These are phyloP conservation scores for Picus viridis DNA, from an alignment of 2,797 vertebrate genomes.

Conservation along the genomic window DNA sequence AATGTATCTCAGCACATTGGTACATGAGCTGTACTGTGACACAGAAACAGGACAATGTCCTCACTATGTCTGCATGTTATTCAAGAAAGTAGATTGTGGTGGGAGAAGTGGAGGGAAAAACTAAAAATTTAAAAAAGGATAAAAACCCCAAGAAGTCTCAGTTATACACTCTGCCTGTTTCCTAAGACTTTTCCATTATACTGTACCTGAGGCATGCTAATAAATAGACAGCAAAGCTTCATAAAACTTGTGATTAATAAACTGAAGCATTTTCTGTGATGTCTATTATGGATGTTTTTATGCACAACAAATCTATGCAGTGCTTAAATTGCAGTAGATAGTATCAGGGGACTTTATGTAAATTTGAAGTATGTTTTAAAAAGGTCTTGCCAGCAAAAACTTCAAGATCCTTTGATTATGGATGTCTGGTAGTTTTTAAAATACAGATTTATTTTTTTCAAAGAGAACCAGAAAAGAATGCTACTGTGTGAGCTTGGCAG, in stretches of 20 bases:
- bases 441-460: neutral
- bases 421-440: neutral
- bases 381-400: neutral
- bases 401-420: neutral
- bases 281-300: neutral
- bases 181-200: neutral
- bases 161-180: neutral
- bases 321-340: neutral
- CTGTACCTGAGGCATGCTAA: neutral
- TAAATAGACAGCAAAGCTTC: neutral
- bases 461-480: neutral
- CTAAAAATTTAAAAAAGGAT: too few species aligned
- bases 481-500: neutral
- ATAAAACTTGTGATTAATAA: neutral
- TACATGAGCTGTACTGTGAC: neutral
- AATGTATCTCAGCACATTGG: constrained; percentile 6
- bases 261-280: neutral
- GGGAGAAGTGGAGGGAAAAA: neutral
- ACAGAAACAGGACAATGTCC: constrained; percentile 35
- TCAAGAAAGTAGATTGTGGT: constrained; percentile 28
- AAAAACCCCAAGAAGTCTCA: neutral
- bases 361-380: neutral
- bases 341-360: neutral
- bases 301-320: neutral
- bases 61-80: neutral